Percentiles rank a stretch among this genome's conserved stretches.
Conservation (phyloP, 2,113 vertebrate genomes). For the Sturnira hondurensis region DNA sequence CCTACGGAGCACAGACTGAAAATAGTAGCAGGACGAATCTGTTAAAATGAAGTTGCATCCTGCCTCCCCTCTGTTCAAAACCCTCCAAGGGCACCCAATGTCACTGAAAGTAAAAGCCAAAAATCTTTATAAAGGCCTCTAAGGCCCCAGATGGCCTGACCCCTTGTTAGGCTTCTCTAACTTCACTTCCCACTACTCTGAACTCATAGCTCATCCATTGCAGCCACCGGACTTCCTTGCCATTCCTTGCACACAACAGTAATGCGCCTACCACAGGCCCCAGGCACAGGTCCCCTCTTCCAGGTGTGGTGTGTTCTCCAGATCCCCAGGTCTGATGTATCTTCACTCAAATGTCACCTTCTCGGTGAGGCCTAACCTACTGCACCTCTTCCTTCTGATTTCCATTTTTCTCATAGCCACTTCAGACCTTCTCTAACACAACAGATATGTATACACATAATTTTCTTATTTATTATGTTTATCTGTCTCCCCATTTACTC, state of each 20-base stretch:
- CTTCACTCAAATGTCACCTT: not conserved
- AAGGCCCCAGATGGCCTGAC: not conserved
- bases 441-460: not conserved
- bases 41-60: not conserved
- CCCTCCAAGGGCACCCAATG: not conserved
- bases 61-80: not conserved
- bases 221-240: not conserved
- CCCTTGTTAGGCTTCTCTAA: not conserved
- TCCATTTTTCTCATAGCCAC: not conserved
- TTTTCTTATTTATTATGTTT: conserved; percentile 15
- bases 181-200: not conserved
- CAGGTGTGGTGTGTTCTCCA: not conserved
- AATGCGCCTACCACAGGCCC: not conserved
- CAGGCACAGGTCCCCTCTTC: not conserved
- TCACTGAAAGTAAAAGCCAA: not conserved
- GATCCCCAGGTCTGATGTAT: not conserved
- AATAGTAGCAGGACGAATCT: not conserved
- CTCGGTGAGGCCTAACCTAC: not conserved
- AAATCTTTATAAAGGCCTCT: not conserved
- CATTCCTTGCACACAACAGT: not conserved
- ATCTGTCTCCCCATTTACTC: not conserved
- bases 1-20: not conserved
- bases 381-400: not conserved
- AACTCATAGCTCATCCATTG: not conserved
- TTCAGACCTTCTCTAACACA: not conserved